Evolutionary conservation across 1,140 invertebrate species (phyloP), one percentile per base, ranked within the genome.

Genomic region (Ceratina japonica): DNA sequence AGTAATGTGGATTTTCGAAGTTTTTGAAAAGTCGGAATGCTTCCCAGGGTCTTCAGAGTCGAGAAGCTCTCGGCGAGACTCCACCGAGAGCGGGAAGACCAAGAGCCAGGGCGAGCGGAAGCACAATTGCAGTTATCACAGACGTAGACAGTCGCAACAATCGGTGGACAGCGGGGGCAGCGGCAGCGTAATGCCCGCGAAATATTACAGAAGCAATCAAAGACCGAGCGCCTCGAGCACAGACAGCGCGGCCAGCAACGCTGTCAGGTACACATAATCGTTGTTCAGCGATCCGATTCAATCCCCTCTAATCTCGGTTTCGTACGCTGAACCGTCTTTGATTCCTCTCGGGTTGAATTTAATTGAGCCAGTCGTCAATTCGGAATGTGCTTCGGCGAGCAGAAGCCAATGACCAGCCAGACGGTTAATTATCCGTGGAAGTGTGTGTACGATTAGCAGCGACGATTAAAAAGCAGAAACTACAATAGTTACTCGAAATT

Each of bases 151-250:
- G 31, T 91, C 91, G 15, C 91, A 95, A 87, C 95, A 96, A 90
- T 93, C 96, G 82, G 92, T 95, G 71, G 95, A 95, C 77, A 95
- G 94, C 44, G 80, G 37, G 37, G 37, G 90, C 15, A 80, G 89
- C 15, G 73, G 88, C 15, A 72, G 88, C 18, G 81, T 88, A 13
- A 87, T 88, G 31, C 85, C 88, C 0, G 81, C 90, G 3, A 93
- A 93, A 72, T 93, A 93, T 82, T 93, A 93, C 68, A 91, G 94
- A 73, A 94, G 93, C 86, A 95, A 95, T 87, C 95, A 95, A 88
- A 93, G 96, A 82, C 96, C 96, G n/a, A 96, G 95, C 31, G 96
- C 96, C 84, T 96, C 96, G 22, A 96, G 96, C 71, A 96, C 95
- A 13, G 96, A 96, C 91, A 95, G 95, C 31, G 86, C 89, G 2